Conservation (phyloP, 92 coral and sea anemone genomes). For the Palythoa grandis region DNA sequence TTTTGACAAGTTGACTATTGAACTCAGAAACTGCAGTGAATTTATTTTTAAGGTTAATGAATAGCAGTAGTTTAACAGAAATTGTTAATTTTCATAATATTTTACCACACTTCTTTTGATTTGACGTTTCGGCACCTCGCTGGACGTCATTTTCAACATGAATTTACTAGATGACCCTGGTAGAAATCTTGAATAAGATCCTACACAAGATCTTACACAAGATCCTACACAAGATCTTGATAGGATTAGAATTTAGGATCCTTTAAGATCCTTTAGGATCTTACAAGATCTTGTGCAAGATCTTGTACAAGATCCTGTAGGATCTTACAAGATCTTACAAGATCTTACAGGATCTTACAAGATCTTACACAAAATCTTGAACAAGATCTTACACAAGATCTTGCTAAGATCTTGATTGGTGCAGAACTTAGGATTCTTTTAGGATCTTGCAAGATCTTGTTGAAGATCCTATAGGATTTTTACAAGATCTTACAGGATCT, state of each 20-base stretch:
- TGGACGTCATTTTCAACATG: too few relatives aligned
- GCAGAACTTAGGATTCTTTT: not conserved
- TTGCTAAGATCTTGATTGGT: not conserved
- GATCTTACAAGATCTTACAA: slow-evolving; percentile 11
- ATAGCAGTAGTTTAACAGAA: too few relatives aligned
- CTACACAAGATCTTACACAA: slow-evolving; percentile 3
- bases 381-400: not conserved
- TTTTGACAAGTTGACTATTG: too few relatives aligned
- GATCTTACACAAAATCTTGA: not conserved
- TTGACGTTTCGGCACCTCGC: too few relatives aligned
- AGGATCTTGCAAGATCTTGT: slow-evolving; percentile 2
- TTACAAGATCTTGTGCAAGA: slow-evolving; percentile 12
- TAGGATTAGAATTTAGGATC: slow-evolving; percentile 3
- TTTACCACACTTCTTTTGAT: too few relatives aligned
- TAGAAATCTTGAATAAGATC: not conserved
- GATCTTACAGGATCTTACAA: not conserved
- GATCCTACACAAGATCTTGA: slow-evolving; percentile 17
- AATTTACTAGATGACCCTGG: too few relatives aligned
- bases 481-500: slow-evolving; percentile 8
- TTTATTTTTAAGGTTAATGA: too few relatives aligned
- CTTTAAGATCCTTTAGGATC: not conserved
- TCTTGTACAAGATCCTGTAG: not conserved
- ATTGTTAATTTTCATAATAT: too few relatives aligned
- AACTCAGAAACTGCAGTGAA: too few relatives aligned
- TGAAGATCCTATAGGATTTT: slow-evolving; percentile 2